Evolutionary conservation across 2,888 invertebrate species (phyloP), one percentile per base, ranked within the genome.

Genomic region (Exephanes ischioxanthus): DNA sequence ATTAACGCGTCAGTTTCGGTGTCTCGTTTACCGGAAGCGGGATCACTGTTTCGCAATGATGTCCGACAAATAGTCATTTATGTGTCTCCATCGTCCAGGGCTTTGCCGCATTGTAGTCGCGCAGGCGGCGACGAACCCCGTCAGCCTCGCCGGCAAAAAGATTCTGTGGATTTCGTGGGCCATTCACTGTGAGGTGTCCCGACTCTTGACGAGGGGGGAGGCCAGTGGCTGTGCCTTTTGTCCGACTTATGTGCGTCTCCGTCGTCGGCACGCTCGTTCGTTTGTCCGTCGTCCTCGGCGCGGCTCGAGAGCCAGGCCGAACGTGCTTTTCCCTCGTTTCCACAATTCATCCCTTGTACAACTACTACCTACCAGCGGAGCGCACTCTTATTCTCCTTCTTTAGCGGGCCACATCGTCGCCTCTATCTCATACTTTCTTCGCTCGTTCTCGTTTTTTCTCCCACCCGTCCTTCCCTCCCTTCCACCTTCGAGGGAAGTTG

Each of bases 361-460:
- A 26, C 53, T 66, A 41, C 37, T n/a, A 61, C 19, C 51, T 9
- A 55, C n/a, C 53, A 58, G 88, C 86, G 88, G 88, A 89, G 89
- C 7, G 26, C 45, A 66, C 80, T 67, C 72, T 80, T 63, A 63
- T 71, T 72, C 33, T 63, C 26, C 51, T 61, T 73, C 76, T 76
- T 76, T 68, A 73, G 66, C 14, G 66, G 71, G 63, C 77, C 75
- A 86, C 79, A 70, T 55, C 30, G 72, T 48, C 30, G 19, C 72
- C 81, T 51, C 58, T 7, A 7, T 37, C 58, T 55, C 26, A 19
- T 37, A 22, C 45, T 55, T 41, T 22, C 75, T 66, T 55, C 67
- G n/a, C 63, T 37, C 58, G 9, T 55, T 79, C 61, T 63, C 48
- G 41, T 68, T 19, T 33, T 70, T 70, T 66, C 55, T 70, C 63